phyloP scores from a whole-genome alignment of 2,888 invertebrate species.

The Hypercompe scribonia region DNA sequence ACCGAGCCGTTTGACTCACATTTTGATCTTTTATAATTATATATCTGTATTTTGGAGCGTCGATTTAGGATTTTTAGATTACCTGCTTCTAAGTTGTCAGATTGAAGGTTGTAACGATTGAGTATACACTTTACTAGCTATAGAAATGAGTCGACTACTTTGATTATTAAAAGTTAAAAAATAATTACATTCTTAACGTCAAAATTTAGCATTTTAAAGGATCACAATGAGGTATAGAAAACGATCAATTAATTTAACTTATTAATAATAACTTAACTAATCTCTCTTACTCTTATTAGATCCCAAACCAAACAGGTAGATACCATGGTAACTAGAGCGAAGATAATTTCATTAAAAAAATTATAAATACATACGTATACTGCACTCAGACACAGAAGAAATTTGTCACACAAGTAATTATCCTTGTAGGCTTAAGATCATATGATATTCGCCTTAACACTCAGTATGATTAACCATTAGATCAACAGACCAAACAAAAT shows the following conservation, averaged over 20 bases:
- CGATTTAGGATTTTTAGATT: slow-evolving; percentile 72
- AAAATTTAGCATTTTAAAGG: background rate
- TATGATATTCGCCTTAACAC: no score
- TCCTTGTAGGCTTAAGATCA: no score
- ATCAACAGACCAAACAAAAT: no score
- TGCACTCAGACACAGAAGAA: no score
- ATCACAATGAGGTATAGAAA: background rate
- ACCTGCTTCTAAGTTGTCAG: slow-evolving; percentile 65
- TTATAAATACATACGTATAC: no score
- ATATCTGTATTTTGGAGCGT: slow-evolving; percentile 69
- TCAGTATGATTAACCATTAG: no score
- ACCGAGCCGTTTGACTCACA: slow-evolving; percentile 70
- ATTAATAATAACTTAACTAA: no score
- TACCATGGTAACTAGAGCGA: no score
- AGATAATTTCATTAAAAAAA: no score
- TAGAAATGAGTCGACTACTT: slow-evolving; percentile 66
- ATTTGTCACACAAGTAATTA: no score
- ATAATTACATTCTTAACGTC: slow-evolving; percentile 3
- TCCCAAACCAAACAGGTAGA: no score
- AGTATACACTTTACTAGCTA: slow-evolving; percentile 66
- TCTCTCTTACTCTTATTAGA: no score
- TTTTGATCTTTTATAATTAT: slow-evolving; percentile 84
- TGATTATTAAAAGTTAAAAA: slow-evolving; percentile 14
- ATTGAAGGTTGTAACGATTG: slow-evolving; percentile 68
- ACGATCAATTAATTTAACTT: background rate